These are phyloP conservation scores for Zaprionus obscuricornis DNA, from an alignment of 2,888 invertebrate species.

Conservation along the genomic window DNA sequence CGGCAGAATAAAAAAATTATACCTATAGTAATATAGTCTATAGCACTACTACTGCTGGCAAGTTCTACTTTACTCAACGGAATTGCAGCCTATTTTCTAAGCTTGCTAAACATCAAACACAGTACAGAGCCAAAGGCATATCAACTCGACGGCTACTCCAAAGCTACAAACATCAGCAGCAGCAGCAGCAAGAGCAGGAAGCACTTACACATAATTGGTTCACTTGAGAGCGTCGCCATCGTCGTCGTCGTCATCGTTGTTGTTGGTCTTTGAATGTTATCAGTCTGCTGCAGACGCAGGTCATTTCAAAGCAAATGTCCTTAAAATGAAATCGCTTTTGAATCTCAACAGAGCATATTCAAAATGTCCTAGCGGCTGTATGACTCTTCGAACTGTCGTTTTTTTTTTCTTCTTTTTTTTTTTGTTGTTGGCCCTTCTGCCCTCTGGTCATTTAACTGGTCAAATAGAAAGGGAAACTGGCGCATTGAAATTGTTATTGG, in stretches of 20 bases:
- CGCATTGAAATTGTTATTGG: constrained; percentile 33
- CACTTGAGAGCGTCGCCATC: constrained; percentile 56
- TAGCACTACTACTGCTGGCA: too few species aligned
- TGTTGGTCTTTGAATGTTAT: constrained; percentile 66
- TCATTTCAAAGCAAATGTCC: constrained; percentile 27
- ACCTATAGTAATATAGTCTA: too few species aligned
- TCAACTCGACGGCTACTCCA: neutral
- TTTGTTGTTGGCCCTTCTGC: too few species aligned
- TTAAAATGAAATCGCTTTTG: constrained; percentile 43
- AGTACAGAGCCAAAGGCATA: constrained; percentile 5
- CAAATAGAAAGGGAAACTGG: constrained; percentile 34
- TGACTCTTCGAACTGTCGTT: neutral
- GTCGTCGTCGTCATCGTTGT: constrained; percentile 1
- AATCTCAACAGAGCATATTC: constrained; percentile 52
- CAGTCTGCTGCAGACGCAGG: constrained; percentile 63
- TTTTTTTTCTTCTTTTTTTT: too few species aligned
- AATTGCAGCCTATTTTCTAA: constrained; percentile 34
- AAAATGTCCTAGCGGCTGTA: constrained; percentile 48
- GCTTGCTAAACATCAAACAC: constrained; percentile 52
- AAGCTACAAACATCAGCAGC: neutral
- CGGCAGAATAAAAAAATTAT: too few species aligned
- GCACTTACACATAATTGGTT: constrained; percentile 71
- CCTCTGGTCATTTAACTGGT: constrained; percentile 62
- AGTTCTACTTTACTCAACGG: too few species aligned
- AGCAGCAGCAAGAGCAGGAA: constrained; percentile 2